These are phyloP conservation scores for Hedychridium roseum DNA, from an alignment of 2,888 invertebrate genomes.

Conservation along the genomic window DNA sequence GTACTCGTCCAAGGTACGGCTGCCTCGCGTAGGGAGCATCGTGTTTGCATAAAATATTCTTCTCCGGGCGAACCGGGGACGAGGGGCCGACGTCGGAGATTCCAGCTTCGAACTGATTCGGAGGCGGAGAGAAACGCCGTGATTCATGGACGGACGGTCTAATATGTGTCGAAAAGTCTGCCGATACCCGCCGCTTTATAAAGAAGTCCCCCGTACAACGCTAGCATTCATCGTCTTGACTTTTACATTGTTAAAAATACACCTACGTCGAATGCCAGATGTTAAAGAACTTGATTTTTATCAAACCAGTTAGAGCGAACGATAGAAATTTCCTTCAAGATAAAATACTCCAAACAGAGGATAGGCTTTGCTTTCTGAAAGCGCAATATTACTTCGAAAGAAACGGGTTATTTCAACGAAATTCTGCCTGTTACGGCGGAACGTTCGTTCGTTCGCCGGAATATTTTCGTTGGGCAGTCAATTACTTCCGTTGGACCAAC, in stretches of 20 bases:
- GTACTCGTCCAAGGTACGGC: slow-evolving; percentile 30
- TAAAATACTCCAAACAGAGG: too few species aligned
- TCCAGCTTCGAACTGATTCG: slow-evolving; percentile 27
- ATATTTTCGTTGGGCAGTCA: too few species aligned
- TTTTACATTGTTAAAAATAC: neutral
- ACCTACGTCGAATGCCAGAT: too few species aligned
- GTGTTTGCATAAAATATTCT: slow-evolving; percentile 50
- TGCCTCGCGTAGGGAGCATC: slow-evolving; percentile 31
- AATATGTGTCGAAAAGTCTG: slow-evolving; percentile 27
- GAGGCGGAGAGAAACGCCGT: slow-evolving; percentile 23
- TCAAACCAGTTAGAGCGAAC: too few species aligned
- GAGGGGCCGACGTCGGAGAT: slow-evolving; percentile 20
- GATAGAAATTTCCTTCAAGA: neutral
- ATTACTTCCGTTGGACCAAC: too few species aligned
- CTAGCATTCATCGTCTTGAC: slow-evolving; percentile 11
- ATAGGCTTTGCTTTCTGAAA: too few species aligned
- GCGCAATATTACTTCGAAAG: too few species aligned
- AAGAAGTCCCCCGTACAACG: neutral
- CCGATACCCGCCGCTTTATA: slow-evolving; percentile 16
- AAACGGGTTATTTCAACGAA: too few species aligned
- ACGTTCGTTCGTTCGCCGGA: too few species aligned
- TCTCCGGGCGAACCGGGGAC: slow-evolving; percentile 29
- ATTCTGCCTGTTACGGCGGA: too few species aligned
- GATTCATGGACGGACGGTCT: slow-evolving; percentile 33
- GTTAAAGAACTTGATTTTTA: too few species aligned